Conservation (phyloP, 1,140 invertebrate genomes). For the Listronotus oregonensis region DNA sequence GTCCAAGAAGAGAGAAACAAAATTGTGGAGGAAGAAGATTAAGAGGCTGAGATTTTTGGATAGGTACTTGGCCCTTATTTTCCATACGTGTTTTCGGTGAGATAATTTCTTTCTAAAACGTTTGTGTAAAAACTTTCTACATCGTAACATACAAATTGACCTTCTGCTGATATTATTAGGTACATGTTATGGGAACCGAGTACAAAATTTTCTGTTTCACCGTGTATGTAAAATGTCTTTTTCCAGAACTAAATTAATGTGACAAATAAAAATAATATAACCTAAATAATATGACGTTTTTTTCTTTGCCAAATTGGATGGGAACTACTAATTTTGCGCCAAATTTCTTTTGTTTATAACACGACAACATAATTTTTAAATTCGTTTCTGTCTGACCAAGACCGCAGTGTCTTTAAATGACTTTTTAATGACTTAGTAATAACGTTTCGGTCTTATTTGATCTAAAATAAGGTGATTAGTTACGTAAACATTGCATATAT, state of each 20-base stretch:
- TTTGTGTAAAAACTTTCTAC: no score
- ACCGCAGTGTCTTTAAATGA: constrained; percentile 18
- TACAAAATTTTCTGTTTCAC: no score
- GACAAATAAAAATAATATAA: background rate
- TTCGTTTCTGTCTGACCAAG: constrained; percentile 3
- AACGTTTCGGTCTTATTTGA: constrained; percentile 17
- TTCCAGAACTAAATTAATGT: background rate
- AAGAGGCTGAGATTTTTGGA: no score
- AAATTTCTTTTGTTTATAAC: background rate
- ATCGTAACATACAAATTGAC: no score
- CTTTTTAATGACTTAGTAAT: constrained; percentile 24
- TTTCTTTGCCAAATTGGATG: constrained; percentile 15
- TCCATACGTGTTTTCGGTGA: no score
- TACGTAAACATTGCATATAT: background rate
- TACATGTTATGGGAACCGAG: no score
- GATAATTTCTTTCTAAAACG: no score
- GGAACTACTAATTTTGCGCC: constrained; percentile 19
- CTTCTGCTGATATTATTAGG: no score
- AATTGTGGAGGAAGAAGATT: no score
- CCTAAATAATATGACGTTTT: constrained; percentile 9
- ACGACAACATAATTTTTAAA: constrained; percentile 3
- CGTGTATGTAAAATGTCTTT: background rate
- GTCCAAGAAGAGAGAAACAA: no score
- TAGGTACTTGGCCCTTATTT: no score
- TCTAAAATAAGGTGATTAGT: constrained; percentile 24